A percentile compares a stretch with the other conserved stretches of the same genome.
Conservation (phyloP, 1,140 invertebrate genomes). For the Aradophagus sp. region DNA sequence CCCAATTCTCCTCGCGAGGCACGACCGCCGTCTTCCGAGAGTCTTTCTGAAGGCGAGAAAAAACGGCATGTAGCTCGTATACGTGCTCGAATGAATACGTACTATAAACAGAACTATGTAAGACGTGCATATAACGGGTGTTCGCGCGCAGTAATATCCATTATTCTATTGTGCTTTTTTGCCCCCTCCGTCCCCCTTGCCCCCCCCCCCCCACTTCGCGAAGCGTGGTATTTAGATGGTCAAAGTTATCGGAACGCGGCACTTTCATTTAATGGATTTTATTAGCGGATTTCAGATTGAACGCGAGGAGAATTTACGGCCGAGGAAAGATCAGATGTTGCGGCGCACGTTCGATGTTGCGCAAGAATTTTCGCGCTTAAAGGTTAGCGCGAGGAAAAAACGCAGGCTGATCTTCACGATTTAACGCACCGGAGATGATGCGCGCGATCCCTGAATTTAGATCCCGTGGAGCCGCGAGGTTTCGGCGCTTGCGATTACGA, state of each 20-base stretch:
- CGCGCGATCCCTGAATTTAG: too few species aligned
- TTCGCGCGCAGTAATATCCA: conserved; percentile 34
- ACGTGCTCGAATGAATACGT: conserved; percentile 28
- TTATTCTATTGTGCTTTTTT: conserved; percentile 26
- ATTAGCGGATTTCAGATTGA: conserved; percentile 25
- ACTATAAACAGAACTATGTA: too few species aligned
- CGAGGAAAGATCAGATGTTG: conserved; percentile 11
- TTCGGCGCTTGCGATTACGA: too few species aligned
- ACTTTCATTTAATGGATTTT: conserved; percentile 29
- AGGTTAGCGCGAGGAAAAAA: conserved; percentile 1
- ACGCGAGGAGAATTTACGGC: conserved; percentile 12
- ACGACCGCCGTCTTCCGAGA: conserved; percentile 36
- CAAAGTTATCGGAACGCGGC: conserved; percentile 9
- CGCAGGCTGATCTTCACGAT: too few species aligned
- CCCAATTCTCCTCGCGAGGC: conserved; percentile 35
- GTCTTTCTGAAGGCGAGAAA: conserved; percentile 48
- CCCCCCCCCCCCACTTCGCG: too few species aligned
- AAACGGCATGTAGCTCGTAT: conserved; percentile 18
- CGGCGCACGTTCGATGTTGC: background rate
- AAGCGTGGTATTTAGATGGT: conserved; percentile 30
- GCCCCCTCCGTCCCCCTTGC: conserved; percentile 25
- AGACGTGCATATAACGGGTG: conserved; percentile 47
- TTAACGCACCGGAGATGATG: too few species aligned
- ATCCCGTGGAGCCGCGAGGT: too few species aligned
- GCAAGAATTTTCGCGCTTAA: conserved; percentile 14